Evolutionary conservation across 2,797 vertebrate genomes (phyloP).

Genomic region (Sebastes matsubarae): DNA sequence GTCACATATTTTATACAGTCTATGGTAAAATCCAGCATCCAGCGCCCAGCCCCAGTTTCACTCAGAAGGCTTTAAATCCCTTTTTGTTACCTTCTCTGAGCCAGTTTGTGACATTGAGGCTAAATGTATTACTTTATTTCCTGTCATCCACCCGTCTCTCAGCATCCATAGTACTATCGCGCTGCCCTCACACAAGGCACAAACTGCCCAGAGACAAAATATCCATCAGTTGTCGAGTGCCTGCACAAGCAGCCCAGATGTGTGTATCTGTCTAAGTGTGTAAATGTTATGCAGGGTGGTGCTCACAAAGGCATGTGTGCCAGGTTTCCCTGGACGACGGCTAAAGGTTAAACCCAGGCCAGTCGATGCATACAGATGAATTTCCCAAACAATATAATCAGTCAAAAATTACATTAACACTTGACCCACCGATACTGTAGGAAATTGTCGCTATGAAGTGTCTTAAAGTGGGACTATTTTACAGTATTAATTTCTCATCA

Average conservation of each 20-base stretch:
- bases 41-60: neutral
- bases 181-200: neutral
- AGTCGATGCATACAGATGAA: conserved; percentile 12
- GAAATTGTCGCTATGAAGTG: neutral
- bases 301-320: conserved; percentile 10
- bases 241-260: conserved; percentile 17
- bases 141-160: neutral
- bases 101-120: too few relatives aligned
- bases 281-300: conserved; percentile 8
- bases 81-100: neutral
- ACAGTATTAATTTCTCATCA: neutral
- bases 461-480: neutral
- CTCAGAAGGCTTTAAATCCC: neutral
- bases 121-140: neutral
- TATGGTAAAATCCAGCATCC: too few relatives aligned
- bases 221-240: neutral
- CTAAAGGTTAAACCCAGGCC: conserved; percentile 11
- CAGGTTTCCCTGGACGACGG: conserved; percentile 1
- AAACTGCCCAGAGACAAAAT: neutral
- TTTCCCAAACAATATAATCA: neutral
- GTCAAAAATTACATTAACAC: neutral
- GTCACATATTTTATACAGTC: too few relatives aligned
- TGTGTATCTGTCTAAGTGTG: neutral
- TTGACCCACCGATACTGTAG: neutral
- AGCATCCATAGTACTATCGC: neutral